phyloP scores from a whole-genome alignment of 2,113 vertebrate species.

The Labeo catla region DNA sequence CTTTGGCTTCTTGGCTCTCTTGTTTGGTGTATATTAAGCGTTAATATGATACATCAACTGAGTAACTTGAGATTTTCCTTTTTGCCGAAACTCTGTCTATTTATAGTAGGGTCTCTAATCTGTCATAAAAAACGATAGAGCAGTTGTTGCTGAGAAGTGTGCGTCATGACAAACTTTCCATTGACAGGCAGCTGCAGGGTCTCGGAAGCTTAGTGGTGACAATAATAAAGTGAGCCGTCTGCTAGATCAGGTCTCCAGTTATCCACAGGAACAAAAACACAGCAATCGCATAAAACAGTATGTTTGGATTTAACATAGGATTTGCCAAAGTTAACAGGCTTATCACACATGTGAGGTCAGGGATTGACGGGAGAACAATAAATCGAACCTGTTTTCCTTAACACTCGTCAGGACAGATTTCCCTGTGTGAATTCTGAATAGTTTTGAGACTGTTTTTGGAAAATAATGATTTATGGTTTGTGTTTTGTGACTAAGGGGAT shows the following conservation, averaged over 20 bases:
- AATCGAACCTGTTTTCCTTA: background rate
- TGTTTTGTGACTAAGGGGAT: background rate
- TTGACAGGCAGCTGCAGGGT: conserved; percentile 58
- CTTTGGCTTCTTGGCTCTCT: conserved; percentile 43
- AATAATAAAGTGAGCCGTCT: conserved; percentile 53
- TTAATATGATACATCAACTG: conserved; percentile 42
- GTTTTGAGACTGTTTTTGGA: background rate
- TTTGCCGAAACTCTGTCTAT: conserved; percentile 60
- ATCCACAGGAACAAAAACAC: conserved; percentile 48
- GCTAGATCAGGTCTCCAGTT: conserved; percentile 47
- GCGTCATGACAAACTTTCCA: conserved; percentile 60
- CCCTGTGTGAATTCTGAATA: background rate
- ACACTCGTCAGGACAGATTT: background rate
- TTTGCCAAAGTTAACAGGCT: conserved; percentile 38
- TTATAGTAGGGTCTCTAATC: conserved; percentile 58
- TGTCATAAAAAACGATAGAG: conserved; percentile 54
- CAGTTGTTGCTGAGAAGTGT: conserved; percentile 58
- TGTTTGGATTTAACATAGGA: conserved; percentile 41
- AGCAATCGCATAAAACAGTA: conserved; percentile 29
- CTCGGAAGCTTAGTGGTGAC: conserved; percentile 43
- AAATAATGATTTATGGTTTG: background rate
- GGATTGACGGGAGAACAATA: background rate
- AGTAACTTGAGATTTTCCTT: conserved; percentile 58
- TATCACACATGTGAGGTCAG: conserved; percentile 37
- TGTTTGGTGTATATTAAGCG: conserved; percentile 58